These are phyloP conservation scores for Gobiocypris rarus DNA, from an alignment of 2,113 vertebrate genomes.

Conservation along the genomic window DNA sequence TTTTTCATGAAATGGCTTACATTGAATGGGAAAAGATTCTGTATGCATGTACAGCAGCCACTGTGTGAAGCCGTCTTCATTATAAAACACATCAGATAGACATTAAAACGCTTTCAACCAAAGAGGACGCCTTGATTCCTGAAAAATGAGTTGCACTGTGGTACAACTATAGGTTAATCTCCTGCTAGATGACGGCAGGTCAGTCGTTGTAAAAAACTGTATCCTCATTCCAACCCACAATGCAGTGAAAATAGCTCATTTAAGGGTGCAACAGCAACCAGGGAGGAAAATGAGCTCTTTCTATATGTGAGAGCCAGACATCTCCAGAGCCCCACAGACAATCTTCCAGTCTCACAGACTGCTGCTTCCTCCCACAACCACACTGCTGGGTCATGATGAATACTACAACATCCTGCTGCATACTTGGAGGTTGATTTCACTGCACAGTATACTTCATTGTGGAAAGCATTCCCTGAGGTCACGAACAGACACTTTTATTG, in stretches of 20 bases:
- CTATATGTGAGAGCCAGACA: constrained; percentile 18
- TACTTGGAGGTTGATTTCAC: constrained; percentile 10
- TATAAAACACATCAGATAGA: background rate
- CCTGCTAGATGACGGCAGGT: background rate
- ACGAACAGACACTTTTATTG: background rate
- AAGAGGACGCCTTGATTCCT: background rate
- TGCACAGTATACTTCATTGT: background rate
- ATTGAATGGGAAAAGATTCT: background rate
- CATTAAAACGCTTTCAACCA: background rate
- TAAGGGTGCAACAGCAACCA: constrained; percentile 23
- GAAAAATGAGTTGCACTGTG: background rate
- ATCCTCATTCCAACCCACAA: constrained; percentile 19
- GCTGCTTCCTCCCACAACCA: constrained; percentile 32
- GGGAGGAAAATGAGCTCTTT: constrained; percentile 21
- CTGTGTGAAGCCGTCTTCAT: too few species aligned
- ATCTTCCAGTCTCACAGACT: constrained; percentile 21
- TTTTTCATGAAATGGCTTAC: background rate
- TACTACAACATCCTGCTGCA: constrained; percentile 32
- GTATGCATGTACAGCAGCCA: too few species aligned
- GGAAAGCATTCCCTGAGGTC: background rate
- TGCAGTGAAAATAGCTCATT: constrained; percentile 16
- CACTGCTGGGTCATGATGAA: constrained; percentile 32
- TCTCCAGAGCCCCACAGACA: constrained; percentile 15
- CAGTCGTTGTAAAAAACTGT: background rate
- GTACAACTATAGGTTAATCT: constrained; percentile 19